Conservation (phyloP, 2,888 invertebrate species). For the Pristionchus maxplancki region DNA sequence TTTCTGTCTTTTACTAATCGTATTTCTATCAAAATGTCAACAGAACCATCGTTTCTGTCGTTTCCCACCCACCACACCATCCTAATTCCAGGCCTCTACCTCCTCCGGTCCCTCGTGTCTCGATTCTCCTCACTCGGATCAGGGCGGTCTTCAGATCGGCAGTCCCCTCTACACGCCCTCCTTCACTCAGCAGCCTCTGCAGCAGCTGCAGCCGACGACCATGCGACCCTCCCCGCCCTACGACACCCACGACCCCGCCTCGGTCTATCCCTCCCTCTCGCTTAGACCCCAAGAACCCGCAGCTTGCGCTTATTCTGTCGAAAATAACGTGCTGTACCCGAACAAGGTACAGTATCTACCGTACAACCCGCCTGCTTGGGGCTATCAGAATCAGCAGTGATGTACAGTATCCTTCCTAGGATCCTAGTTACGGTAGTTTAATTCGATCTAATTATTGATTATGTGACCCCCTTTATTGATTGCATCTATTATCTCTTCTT, state of each 20-base stretch:
- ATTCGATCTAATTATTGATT: neutral
- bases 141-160: conserved; percentile 24
- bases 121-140: conserved; percentile 46
- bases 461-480: neutral
- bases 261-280: neutral
- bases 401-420: neutral
- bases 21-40: neutral
- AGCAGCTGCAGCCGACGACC: neutral
- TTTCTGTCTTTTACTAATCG: neutral
- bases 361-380: neutral
- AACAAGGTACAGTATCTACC: no score
- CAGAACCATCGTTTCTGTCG: neutral
- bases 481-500: neutral
- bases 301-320: neutral
- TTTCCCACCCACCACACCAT: conserved; percentile 25
- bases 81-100: neutral
- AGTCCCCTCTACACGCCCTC: neutral
- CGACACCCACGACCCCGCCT: neutral
- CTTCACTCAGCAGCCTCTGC: neutral
- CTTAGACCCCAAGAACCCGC: neutral
- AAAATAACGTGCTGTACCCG: neutral
- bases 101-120: conserved; percentile 19
- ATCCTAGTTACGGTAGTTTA: neutral
- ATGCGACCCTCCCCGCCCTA: conserved; percentile 47
- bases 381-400: neutral